Conservation (phyloP, 2,113 vertebrate species). For the Urocolius indicus region DNA sequence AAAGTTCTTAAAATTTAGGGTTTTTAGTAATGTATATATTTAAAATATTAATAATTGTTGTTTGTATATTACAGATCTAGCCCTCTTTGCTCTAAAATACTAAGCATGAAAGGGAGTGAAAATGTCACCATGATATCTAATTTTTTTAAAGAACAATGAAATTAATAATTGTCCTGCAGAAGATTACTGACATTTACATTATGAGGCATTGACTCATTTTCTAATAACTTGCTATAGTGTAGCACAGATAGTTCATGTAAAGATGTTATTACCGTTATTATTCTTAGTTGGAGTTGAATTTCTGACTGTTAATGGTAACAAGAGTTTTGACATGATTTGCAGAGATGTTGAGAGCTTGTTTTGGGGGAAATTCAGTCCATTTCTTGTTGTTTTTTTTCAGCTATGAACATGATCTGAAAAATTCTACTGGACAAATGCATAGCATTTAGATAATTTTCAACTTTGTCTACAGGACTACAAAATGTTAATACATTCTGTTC, state of each 20-base stretch:
- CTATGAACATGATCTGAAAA: not conserved
- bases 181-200: not conserved
- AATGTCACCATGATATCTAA: not conserved
- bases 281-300: not conserved
- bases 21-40: not conserved
- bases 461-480: not conserved
- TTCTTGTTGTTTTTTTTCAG: not conserved
- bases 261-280: not conserved
- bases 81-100: not conserved
- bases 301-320: not conserved
- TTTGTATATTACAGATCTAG: not conserved
- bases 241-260: not conserved
- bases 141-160: not conserved
- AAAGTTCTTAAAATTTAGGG: rapidly evolving
- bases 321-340: not conserved
- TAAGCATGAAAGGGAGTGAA: not conserved
- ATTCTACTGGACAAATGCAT: not conserved
- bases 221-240: not conserved
- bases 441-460: not conserved
- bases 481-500: not conserved
- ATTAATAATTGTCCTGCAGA: not conserved
- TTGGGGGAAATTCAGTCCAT: not conserved
- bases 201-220: not conserved
- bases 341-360: not conserved
- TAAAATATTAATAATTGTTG: not conserved